Base-by-base conservation (phyloP, 1,140 invertebrate genomes). In the Varroa destructor region DNA sequence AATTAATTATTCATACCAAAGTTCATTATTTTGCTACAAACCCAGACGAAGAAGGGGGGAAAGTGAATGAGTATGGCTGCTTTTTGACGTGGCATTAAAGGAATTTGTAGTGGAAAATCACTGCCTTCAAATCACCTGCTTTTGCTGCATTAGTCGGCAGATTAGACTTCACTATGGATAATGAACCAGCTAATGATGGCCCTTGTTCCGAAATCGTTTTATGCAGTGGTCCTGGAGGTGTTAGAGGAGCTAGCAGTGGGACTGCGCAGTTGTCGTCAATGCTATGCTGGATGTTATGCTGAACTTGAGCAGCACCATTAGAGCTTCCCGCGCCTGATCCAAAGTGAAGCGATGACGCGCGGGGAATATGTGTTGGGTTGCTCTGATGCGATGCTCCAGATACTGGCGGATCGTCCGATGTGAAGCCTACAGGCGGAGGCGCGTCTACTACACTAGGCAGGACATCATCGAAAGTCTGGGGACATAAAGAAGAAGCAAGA, bases 1-100 rank as follows among this genome's bases (percentile, higher is more conserved):
- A 36, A 75, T 64, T 58, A 75, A 46, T 25, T 55, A 51, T 75
- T 73, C 74, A 75, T 75, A n/a, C 25, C 25, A 25, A 25, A 25
- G 25, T 25, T 25, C 25, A 25, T 72, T 73, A 43, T 73, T 42
- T 43, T 8, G 46, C 46, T 70, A 6, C 2, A 43, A 40, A 46
- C n/a, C 2, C n/a, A 43, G 42, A 43, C n/a, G 5, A 37, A 71
- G 3, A 36, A 43, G 46, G 4, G 8, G 8, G 46, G 46, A 51
- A 51, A 51, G 3, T 51, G 8, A 51, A 51, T 51, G 4, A 51
- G 8, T 51, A 51, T 8, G 46, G 3, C 46, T 51, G 46, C 46
- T 8, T 5, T 5, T 51, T 51, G 46, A 51, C 46, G 46, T 8
- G 46, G 46, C 46, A 51, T 51, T 8, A 51, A 8, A 51, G 25